Base-by-base conservation (phyloP, 2,888 invertebrate species). In the Leucania comma region DNA sequence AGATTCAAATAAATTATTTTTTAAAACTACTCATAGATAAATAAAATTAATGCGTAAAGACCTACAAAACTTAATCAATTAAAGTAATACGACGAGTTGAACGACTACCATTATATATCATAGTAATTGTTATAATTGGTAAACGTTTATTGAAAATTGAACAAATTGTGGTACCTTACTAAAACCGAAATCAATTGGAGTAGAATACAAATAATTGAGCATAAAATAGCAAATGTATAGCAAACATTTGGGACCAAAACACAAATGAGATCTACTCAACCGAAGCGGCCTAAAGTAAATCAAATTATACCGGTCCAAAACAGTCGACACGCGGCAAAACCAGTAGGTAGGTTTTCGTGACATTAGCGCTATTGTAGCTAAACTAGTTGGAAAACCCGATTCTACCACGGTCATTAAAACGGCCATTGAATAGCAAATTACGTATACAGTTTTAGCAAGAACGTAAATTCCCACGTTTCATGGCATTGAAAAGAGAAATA, bases 391-490 rank as follows among this genome's bases (percentile, higher is more conserved):
- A n/a, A 72, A 75, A 58, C 24, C 46, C 35, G 51, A n/a, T 22
- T 24, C 3, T 3, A 35, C 26, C 17, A 17, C 10, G n/a, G 14
- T 22, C 8, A 46, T 72, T 59, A 50, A 50, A 42, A 60, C 42
- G 20, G 12, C 32, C 14, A 75, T 56, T 75, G 38, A 42, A n/a
- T 10, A 42, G 20, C 2, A 26, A 66, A 54, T 46, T 29, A 75
- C 50, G 29, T 42, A 56, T n/a, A 75, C 38, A 22, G 53, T 24
- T 66, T 48, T 32, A 22, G 8, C 46, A 38, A 32, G 5, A 50
- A 42, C 20, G 6, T 68, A 20, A 20, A 53, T 59, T 75, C 59
- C 38, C 73, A 68, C 75, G 59, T 32, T 59, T n/a, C 29, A 51
- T 48, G n/a, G 46, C 58, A 68, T 75, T 67, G 2, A 29, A 53